phyloP scores from a whole-genome alignment of 2,113 vertebrate species.

The Hemiprocne comata region DNA sequence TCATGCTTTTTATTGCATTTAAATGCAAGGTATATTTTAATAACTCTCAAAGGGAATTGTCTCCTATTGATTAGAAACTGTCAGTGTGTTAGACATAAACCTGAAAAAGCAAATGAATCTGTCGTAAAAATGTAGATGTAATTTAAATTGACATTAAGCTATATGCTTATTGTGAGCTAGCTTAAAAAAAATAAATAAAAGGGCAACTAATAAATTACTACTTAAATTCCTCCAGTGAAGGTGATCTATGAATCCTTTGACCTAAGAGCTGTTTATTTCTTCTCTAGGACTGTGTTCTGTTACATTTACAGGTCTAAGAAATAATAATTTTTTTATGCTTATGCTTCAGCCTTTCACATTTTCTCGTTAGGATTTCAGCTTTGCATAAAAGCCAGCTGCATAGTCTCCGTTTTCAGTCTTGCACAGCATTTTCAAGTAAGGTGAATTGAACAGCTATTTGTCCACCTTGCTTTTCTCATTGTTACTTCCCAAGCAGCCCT shows the following conservation, averaged over 20 bases:
- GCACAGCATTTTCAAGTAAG: slow-evolving; percentile 6
- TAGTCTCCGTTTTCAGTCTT: slow-evolving; percentile 55
- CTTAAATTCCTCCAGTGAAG: slow-evolving; percentile 53
- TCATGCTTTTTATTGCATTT: slow-evolving; percentile 78
- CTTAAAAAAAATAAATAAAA: neutral
- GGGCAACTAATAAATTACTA: slow-evolving; percentile 63
- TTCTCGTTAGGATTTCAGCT: slow-evolving; percentile 72
- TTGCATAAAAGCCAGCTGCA: slow-evolving; percentile 66
- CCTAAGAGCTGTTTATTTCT: slow-evolving; percentile 63
- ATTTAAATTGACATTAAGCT: slow-evolving; percentile 72
- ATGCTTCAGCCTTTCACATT: slow-evolving; percentile 59
- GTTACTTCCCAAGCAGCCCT: neutral
- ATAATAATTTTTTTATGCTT: slow-evolving; percentile 66
- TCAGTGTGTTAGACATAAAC: slow-evolving; percentile 76
- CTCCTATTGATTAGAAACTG: slow-evolving; percentile 75
- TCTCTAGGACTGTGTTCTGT: slow-evolving; percentile 63
- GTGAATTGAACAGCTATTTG: slow-evolving; percentile 25
- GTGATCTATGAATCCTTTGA: slow-evolving; percentile 64
- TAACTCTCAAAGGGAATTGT: slow-evolving; percentile 75
- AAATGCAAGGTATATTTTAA: slow-evolving; percentile 80
- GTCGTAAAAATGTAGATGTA: slow-evolving; percentile 71
- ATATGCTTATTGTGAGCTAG: slow-evolving; percentile 44
- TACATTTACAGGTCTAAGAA: slow-evolving; percentile 69
- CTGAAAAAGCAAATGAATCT: slow-evolving; percentile 70
- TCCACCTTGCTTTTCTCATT: neutral